Base-by-base conservation (phyloP, 53 echinoderm and acorn worm genomes). In the Antedon mediterranea region DNA sequence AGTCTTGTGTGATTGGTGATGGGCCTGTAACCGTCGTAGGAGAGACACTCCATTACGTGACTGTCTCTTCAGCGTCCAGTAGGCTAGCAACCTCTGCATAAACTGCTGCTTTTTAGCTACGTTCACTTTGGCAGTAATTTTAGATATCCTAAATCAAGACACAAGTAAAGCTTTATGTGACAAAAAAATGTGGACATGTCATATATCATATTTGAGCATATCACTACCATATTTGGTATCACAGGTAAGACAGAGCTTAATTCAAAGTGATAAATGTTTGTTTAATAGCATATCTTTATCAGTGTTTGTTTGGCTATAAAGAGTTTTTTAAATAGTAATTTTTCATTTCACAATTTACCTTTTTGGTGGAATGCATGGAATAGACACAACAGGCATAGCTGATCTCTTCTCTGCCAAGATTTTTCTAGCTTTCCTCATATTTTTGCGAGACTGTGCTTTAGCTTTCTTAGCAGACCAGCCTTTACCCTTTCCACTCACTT, bases 371-470 rank as follows among this genome's bases (percentile, higher is more conserved):
- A 95, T 92, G 80, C 89, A 89, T 43, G 97, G 97, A 78, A 95
- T 92, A 32, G 97, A 95, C 26, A 95, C 97, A 75, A 95, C 81
- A 14, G 97, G 97, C 91, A 95, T 92, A 26, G 97, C 97, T 33
- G 97, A 92, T 71, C 97, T 87, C 85, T 95, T 95, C 74, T 95
- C 97, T 28, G 97, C 97, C 15, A 95, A 84, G 32, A 95, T 95
- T 88, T 95, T 95, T 74, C 97, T 85, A 4, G 97, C 97, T 75
- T 95, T 95, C 73, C 89, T 87, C 97, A 95, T 95, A 82, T 95
- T 95, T 77, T 95, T 95, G 78, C 97, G 87, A 26, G 97, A 95
- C 72, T 89, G 85, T 31, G 97, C 97, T 84, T 95, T 95, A 29
- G 88, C 91, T 71, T 89, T 95, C 83, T 94, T 95, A 43, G 90